Evolutionary conservation across 2,113 vertebrate species (phyloP).

Genomic region (Phalacrocorax carbo): DNA sequence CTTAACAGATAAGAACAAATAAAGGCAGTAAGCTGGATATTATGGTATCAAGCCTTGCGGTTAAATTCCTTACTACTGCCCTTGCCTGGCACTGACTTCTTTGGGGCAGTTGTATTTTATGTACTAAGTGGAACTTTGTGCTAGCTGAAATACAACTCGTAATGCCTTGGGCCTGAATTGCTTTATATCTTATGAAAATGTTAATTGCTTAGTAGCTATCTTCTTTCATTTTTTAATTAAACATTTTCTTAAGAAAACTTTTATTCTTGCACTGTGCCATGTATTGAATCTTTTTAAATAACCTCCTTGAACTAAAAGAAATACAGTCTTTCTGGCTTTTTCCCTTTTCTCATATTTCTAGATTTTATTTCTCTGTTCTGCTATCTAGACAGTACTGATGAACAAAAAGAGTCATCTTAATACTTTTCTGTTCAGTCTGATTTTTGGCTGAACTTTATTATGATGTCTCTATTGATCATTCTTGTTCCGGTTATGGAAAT

Average conservation of each 20-base stretch:
- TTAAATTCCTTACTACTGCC: not conserved
- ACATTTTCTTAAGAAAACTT: not conserved
- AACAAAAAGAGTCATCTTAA: not conserved
- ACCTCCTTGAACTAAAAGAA: not conserved
- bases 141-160: not conserved
- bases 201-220: not conserved
- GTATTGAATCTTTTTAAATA: not conserved
- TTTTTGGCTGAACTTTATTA: not conserved
- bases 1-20: not conserved
- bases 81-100: not conserved
- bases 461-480: not conserved
- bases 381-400: not conserved
- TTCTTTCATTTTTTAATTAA: slow-evolving; percentile 1
- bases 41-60: not conserved
- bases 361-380: not conserved
- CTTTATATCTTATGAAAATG: slow-evolving; percentile 26
- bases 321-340: not conserved
- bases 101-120: not conserved
- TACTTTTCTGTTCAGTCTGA: not conserved
- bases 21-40: not conserved
- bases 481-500: not conserved
- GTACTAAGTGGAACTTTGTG: not conserved
- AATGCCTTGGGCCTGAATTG: not conserved
- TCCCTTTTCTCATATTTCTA: not conserved
- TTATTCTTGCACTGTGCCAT: not conserved